Evolutionary conservation across 30 jellyfish, hydroid and myxozoan species (phyloP), one percentile per base, ranked within the genome.

Genomic region (Chrysaora quinquecirrha): DNA sequence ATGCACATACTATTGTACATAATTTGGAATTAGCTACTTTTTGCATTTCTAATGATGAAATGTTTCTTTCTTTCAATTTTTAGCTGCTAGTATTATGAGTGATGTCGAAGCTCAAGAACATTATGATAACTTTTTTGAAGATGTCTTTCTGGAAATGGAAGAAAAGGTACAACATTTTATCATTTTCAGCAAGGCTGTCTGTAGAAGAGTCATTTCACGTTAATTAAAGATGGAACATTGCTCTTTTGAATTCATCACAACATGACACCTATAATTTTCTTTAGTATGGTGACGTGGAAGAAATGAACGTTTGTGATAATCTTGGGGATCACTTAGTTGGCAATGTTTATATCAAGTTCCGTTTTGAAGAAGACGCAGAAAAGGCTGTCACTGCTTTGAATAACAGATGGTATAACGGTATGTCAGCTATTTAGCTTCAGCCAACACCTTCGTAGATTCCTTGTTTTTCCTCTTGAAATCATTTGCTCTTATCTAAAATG

Each of bases 331-430:
- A 95, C 64, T 91, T 95, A 18, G 97, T 95, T 65, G 99, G 99
- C 27, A 95, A 95, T 82, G 99, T 95, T 19, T 95, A 95, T 85
- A 88, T 95, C 70, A 95, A 95, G 49, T 89, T 95, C 62, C 87
- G 97, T 16, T 95, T 35, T 83, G 99, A 95, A 81, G 99, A 95
- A 50, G 99, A 95, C 76, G 99, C 99, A 24, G 98, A 89, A 50
- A 89, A 89, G 50, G 96, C 97, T 71, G 98, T 90, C 20, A 83
- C 90, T 58, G 97, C 88, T 34, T 65, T 95, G 81, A 95, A 95
- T 89, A 95, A 95, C 80, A 68, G 99, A 90, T 95, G 99, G 99
- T 95, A 95, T 73, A 95, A 95, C 79, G 97, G 99, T 89, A 66
- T 58, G 99, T 63, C 22, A 4, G n/a, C n/a, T 38, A 3, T 38